Evolutionary conservation across 2,797 vertebrate genomes (phyloP).

Genomic region (Pantherophis alleghaniensis): DNA sequence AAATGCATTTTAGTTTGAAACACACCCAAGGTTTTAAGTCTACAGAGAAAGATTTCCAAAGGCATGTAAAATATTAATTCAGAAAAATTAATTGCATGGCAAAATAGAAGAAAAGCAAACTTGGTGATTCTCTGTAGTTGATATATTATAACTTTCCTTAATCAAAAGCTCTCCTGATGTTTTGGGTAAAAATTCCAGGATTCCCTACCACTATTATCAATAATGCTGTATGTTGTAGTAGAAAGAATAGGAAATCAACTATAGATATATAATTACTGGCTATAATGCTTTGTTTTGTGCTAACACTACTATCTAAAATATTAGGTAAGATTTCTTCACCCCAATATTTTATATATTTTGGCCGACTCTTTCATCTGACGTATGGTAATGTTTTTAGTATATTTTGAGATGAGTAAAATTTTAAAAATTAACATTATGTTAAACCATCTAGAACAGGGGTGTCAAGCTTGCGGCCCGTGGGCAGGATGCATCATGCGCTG

Average conservation of each 20-base stretch:
- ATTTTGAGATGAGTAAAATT: not conserved
- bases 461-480: too few relatives aligned
- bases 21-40: not conserved
- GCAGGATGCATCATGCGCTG: too few relatives aligned
- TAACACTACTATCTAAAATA: not conserved
- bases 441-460: not conserved
- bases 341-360: not conserved
- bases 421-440: not conserved
- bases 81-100: not conserved
- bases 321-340: not conserved
- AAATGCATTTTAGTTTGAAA: not conserved
- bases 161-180: not conserved
- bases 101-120: not conserved
- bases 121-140: not conserved
- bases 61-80: not conserved
- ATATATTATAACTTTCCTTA: not conserved
- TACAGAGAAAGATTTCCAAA: not conserved
- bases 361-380: not conserved
- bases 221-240: not conserved
- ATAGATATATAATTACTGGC: not conserved
- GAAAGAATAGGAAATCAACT: not conserved
- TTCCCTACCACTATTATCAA: not conserved
- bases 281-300: not conserved
- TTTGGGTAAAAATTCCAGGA: not conserved
- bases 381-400: not conserved